Percentiles rank a stretch among this genome's conserved stretches.
These are phyloP conservation scores for Clostera curtula DNA, from an alignment of 2,888 invertebrate species.

Conservation along the genomic window DNA sequence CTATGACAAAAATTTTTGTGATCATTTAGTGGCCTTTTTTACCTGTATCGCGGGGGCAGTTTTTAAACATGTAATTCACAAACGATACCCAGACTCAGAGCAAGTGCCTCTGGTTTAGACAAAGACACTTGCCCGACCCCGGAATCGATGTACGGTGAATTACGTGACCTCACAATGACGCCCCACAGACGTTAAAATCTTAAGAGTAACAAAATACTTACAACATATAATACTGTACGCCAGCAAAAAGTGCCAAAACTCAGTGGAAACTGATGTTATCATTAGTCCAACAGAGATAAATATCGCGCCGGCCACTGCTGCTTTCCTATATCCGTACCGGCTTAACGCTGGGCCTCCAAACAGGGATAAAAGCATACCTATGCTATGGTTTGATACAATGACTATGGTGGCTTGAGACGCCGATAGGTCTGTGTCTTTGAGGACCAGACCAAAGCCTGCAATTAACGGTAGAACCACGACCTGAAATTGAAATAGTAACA, in stretches of 20 bases:
- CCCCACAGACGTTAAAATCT: too few relatives aligned
- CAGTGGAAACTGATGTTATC: conserved; percentile 71
- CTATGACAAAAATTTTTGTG: too few relatives aligned
- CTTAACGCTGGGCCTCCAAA: conserved; percentile 78
- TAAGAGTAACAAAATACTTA: conserved; percentile 52
- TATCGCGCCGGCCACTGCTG: conserved; percentile 73
- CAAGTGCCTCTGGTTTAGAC: too few relatives aligned
- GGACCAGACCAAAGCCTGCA: conserved; percentile 79
- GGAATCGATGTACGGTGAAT: too few relatives aligned
- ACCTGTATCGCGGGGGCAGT: too few relatives aligned
- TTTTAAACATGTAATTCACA: too few relatives aligned
- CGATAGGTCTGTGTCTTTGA: conserved; percentile 69
- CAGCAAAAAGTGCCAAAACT: conserved; percentile 75
- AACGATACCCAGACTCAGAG: too few relatives aligned
- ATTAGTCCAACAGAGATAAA: conserved; percentile 75
- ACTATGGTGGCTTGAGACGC: conserved; percentile 78
- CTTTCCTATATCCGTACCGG: conserved; percentile 78
- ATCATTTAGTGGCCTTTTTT: too few relatives aligned
- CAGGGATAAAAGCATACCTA: conserved; percentile 79
- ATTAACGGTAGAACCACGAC: conserved; percentile 74
- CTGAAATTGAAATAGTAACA: conserved; percentile 32
- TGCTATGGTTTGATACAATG: conserved; percentile 79
- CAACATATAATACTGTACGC: conserved; percentile 81
- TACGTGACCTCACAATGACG: too few relatives aligned
- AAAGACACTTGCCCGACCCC: too few relatives aligned